These are phyloP conservation scores for Sinohyriopsis cumingii DNA, from an alignment of 2,888 invertebrate species.

Conservation along the genomic window DNA sequence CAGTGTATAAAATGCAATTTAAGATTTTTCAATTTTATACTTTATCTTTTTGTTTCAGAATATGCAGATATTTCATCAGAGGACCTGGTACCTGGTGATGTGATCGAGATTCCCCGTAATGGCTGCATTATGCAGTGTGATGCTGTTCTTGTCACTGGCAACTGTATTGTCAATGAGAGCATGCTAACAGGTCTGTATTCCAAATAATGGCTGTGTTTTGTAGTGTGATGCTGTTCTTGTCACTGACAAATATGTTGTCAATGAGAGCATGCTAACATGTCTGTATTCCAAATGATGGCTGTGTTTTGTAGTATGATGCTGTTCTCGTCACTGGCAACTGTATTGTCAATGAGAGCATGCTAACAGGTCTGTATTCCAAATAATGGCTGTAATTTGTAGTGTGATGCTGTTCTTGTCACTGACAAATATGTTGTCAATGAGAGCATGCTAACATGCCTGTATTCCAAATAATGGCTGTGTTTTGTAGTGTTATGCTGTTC, in stretches of 20 bases:
- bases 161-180: slow-evolving; percentile 94
- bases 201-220: slow-evolving; percentile 82
- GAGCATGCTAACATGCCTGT: slow-evolving; percentile 90
- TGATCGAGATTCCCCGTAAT: slow-evolving; percentile 86
- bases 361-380: slow-evolving; percentile 84
- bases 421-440: slow-evolving; percentile 80
- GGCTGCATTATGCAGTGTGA: slow-evolving; percentile 93
- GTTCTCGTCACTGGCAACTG: slow-evolving; percentile 90
- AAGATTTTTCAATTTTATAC: no score
- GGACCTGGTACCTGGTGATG: slow-evolving; percentile 89
- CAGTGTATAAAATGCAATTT: no score
- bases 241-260: slow-evolving; percentile 73
- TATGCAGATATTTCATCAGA: slow-evolving; percentile 76
- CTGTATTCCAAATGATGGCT: slow-evolving; percentile 83
- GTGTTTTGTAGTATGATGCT: slow-evolving; percentile 91
- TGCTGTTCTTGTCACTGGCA: slow-evolving; percentile 90
- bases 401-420: no score
- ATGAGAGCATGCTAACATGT: slow-evolving; percentile 96
- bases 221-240: no score
- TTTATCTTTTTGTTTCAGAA: slow-evolving; percentile 38
- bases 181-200: slow-evolving; percentile 86
- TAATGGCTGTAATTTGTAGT: slow-evolving; percentile 78
- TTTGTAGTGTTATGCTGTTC: no score
- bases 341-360: slow-evolving; percentile 95
- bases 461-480: slow-evolving; percentile 84